phyloP scores from a whole-genome alignment of 2,888 invertebrate genomes.

The Erebia palarica region DNA sequence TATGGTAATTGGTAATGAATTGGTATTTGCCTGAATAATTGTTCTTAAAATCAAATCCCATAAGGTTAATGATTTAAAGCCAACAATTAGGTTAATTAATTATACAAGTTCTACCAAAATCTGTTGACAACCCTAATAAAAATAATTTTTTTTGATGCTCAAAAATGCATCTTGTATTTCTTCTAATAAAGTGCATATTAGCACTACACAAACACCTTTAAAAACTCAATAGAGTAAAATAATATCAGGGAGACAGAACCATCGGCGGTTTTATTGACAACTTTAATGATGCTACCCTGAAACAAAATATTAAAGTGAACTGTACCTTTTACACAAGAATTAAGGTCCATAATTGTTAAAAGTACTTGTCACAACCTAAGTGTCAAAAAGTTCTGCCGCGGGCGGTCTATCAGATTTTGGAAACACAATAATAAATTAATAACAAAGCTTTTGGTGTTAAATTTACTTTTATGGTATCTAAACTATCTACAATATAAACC shows the following conservation, averaged over 20 bases:
- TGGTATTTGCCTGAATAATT: too few species aligned
- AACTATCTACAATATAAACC: background rate
- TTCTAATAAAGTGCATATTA: constrained; percentile 48
- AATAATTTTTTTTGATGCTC: constrained; percentile 6
- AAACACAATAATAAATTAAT: constrained; percentile 2
- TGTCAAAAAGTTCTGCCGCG: constrained; percentile 53
- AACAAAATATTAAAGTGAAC: background rate
- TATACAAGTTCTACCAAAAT: background rate
- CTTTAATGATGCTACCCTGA: constrained; percentile 14
- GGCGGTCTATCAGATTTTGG: constrained; percentile 55
- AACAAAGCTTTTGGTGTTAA: background rate
- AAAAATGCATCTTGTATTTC: constrained; percentile 45
- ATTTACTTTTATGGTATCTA: background rate
- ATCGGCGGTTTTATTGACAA: constrained; percentile 52
- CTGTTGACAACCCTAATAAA: constrained; percentile 4
- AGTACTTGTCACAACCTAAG: background rate
- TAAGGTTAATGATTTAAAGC: background rate
- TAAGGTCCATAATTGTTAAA: background rate
- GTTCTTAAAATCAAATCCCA: too few species aligned
- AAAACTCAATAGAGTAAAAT: constrained; percentile 61
- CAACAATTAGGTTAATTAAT: background rate
- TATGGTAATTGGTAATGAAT: too few species aligned
- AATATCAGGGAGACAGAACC: constrained; percentile 61
- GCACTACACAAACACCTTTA: constrained; percentile 42
- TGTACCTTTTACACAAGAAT: background rate